Conservation (phyloP, 2,888 invertebrate genomes). For the Prosopocoilus inquinatus region DNA sequence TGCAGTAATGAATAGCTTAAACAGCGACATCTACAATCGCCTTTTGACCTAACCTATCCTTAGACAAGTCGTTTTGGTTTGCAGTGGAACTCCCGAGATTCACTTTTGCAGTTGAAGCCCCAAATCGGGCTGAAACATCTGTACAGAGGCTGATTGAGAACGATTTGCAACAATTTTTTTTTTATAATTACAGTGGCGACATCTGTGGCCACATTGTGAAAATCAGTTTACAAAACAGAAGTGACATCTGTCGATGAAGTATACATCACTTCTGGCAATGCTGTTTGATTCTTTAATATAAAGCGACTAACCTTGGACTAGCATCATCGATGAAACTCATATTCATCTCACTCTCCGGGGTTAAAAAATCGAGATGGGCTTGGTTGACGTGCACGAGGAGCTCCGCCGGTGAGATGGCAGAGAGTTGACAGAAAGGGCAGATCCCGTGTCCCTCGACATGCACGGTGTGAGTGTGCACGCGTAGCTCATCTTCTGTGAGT, state of each 20-base stretch:
- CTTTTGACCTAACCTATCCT: too few species aligned
- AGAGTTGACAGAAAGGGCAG: constrained; percentile 81
- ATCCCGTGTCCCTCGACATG: constrained; percentile 77
- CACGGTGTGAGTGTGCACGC: constrained; percentile 73
- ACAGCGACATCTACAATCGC: too few species aligned
- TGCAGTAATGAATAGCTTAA: too few species aligned
- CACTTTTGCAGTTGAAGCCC: too few species aligned
- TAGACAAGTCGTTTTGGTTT: too few species aligned
- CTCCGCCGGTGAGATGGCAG: constrained; percentile 70
- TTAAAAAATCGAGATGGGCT: constrained; percentile 80
- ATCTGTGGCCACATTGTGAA: background rate
- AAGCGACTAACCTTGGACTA: constrained; percentile 44
- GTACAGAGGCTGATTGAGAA: too few species aligned
- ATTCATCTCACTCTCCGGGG: constrained; percentile 70
- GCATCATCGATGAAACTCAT: constrained; percentile 76
- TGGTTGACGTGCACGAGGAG: constrained; percentile 78
- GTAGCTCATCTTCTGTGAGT: constrained; percentile 74
- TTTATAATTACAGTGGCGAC: too few species aligned
- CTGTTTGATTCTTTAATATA: background rate
- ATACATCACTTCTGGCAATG: background rate
- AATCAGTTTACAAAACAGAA: background rate
- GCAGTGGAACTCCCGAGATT: too few species aligned
- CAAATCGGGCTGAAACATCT: too few species aligned
- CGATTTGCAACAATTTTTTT: too few species aligned
- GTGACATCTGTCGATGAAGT: background rate